Conservation (phyloP, 2,113 vertebrate species). For the Prietella phreatophila region DNA sequence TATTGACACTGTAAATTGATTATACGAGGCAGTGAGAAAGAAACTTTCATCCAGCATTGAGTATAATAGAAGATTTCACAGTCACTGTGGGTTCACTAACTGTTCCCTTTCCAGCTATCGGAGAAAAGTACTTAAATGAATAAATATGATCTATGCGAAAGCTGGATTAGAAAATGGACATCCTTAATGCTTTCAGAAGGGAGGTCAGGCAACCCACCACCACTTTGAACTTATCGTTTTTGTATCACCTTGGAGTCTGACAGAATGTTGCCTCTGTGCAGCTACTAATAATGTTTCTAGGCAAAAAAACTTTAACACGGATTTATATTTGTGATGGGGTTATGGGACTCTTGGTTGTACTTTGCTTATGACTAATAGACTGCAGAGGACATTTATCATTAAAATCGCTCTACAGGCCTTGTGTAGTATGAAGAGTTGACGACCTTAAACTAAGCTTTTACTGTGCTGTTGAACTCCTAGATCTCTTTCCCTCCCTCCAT, state of each 20-base stretch:
- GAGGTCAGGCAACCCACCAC: background rate
- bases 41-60: conserved; percentile 37
- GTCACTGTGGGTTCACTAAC: conserved; percentile 17
- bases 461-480: conserved; percentile 36
- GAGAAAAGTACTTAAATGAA: background rate
- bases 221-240: background rate
- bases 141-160: conserved; percentile 11
- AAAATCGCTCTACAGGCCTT: conserved; percentile 44
- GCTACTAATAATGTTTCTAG: conserved; percentile 30
- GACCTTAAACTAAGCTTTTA: conserved; percentile 41
- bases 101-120: conserved; percentile 5
- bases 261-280: conserved; percentile 21
- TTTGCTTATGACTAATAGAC: conserved; percentile 49
- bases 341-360: conserved; percentile 35
- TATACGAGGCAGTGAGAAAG: conserved; percentile 68
- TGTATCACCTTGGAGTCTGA: conserved; percentile 30
- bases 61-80: conserved; percentile 7
- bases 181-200: background rate
- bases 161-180: background rate
- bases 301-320: conserved; percentile 30
- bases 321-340: conserved; percentile 37
- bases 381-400: conserved; percentile 50
- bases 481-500: conserved; percentile 18
- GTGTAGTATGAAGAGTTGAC: conserved; percentile 29
- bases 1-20: conserved; percentile 74